Percentiles rank a stretch among this genome's conserved stretches.
Evolutionary conservation across 2,888 invertebrate species (phyloP).

Genomic region (Epinotia brunnichana): DNA sequence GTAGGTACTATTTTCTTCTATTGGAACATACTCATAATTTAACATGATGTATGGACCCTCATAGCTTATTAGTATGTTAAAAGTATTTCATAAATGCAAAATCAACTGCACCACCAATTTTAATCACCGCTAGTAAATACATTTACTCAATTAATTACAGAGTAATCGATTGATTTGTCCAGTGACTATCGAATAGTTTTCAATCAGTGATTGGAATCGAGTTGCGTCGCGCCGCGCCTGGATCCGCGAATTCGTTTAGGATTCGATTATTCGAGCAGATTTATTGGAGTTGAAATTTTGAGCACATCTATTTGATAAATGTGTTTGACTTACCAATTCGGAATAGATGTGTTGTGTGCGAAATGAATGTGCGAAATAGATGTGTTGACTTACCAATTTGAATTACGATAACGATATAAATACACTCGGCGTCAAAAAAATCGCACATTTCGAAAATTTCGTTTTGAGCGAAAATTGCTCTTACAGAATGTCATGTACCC

Average conservation of each 20-base stretch:
- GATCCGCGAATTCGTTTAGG: conserved; percentile 62
- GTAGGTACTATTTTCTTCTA: no score
- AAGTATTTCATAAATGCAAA: conserved; percentile 30
- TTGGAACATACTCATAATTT: no score
- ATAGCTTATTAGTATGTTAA: not conserved
- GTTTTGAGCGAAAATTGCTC: no score
- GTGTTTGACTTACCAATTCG: not conserved
- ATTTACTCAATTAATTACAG: conserved; percentile 40
- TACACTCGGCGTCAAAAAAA: no score
- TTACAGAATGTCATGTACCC: no score
- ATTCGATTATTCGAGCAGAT: conserved; percentile 62
- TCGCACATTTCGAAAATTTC: no score
- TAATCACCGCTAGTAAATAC: conserved; percentile 32
- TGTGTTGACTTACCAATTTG: no score
- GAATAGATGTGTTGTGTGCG: no score
- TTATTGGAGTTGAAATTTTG: conserved; percentile 23
- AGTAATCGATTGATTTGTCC: conserved; percentile 48
- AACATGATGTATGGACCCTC: not conserved
- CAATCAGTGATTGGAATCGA: conserved; percentile 65
- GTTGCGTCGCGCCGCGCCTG: conserved; percentile 59
- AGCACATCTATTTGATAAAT: not conserved
- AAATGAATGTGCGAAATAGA: no score
- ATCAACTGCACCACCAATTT: conserved; percentile 28
- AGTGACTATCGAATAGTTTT: conserved; percentile 57
- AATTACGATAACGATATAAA: no score